phyloP scores from a whole-genome alignment of 53 echinoderm and acorn worm genomes.

The Arbacia lixula region DNA sequence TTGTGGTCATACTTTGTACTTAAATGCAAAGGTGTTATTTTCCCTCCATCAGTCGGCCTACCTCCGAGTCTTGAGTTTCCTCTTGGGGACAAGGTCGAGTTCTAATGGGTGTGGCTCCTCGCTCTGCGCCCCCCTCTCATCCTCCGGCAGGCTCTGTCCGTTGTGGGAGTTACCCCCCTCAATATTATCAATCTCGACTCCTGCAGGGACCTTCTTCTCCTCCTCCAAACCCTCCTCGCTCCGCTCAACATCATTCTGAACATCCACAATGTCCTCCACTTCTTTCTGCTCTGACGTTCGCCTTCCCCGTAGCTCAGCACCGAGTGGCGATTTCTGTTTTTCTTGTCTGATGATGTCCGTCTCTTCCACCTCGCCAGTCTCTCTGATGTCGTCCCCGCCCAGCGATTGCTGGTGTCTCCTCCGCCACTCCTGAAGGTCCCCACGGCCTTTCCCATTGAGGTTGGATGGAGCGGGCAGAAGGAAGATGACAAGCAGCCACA shows the following conservation, averaged over 20 bases:
- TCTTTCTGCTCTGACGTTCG: neutral
- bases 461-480: constrained; percentile 68
- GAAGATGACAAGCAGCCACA: constrained; percentile 73
- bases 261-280: constrained; percentile 6
- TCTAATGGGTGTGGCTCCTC: constrained; percentile 14
- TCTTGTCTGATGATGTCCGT: constrained; percentile 10
- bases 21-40: no score
- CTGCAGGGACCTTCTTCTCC: constrained; percentile 16
- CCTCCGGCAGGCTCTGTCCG: neutral
- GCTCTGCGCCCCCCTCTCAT: neutral
- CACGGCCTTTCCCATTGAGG: constrained; percentile 1
- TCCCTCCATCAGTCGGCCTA: no score
- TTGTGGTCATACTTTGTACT: no score
- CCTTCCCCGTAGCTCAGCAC: neutral
- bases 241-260: constrained; percentile 4
- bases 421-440: neutral
- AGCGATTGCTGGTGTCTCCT: constrained; percentile 16
- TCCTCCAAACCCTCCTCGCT: neutral
- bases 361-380: neutral
- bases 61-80: constrained; percentile 1
- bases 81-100: neutral
- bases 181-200: constrained; percentile 18
- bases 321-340: constrained; percentile 15
- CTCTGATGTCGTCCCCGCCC: neutral
- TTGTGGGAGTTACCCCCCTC: neutral